Evolutionary conservation across 2,888 invertebrate genomes (phyloP).

Genomic region (Nemapogon koenigi): DNA sequence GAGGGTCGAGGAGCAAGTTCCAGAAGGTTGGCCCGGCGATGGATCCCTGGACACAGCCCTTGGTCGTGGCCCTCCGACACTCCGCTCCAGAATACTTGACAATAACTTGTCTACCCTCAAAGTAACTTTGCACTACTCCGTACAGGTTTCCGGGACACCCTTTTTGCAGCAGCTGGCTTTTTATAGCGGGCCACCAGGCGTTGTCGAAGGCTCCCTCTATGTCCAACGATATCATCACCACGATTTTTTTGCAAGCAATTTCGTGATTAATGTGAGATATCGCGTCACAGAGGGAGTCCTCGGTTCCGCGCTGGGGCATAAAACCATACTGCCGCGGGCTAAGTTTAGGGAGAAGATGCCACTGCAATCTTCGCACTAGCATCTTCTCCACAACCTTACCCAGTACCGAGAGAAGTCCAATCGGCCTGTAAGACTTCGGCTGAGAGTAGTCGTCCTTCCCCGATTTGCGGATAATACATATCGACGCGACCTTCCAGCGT

Average conservation of each 20-base stretch:
- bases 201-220: neutral
- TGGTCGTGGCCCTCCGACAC: neutral
- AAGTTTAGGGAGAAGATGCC: conserved; percentile 3
- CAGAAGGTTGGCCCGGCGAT: conserved; percentile 5
- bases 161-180: neutral
- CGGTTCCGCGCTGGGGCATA: neutral
- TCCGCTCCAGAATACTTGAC: neutral
- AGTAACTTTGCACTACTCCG: neutral
- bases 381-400: neutral
- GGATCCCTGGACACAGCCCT: conserved; percentile 7
- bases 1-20: neutral
- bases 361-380: conserved; percentile 1
- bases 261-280: neutral
- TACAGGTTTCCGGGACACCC: neutral
- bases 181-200: neutral
- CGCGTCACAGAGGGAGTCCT: neutral
- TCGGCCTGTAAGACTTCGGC: too few species aligned
- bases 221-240: neutral
- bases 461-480: too few species aligned
- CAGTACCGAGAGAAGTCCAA: neutral
- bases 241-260: neutral
- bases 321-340: neutral
- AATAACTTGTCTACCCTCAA: neutral
- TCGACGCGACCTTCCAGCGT: too few species aligned
- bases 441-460: too few species aligned